Evolutionary conservation across 2,113 vertebrate genomes (phyloP).

Genomic region (Xiphophorus hellerii): DNA sequence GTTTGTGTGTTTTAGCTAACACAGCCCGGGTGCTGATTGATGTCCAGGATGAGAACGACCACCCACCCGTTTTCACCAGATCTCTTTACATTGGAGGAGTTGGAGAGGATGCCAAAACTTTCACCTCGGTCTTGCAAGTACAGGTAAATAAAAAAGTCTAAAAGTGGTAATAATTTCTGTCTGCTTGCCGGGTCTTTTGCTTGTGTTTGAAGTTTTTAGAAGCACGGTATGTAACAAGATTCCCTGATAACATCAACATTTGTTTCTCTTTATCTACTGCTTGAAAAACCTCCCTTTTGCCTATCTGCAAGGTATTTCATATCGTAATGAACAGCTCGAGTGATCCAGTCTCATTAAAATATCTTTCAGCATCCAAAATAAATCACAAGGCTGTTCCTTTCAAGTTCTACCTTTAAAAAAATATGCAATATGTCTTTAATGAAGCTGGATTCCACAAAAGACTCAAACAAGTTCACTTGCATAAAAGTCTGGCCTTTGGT

Average conservation of each 20-base stretch:
- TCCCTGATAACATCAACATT: not conserved
- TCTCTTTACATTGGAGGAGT: conserved; percentile 93
- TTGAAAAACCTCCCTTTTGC: conserved; percentile 22
- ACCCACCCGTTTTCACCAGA: conserved; percentile 88
- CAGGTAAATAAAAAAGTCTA: conserved; percentile 77
- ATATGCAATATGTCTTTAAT: conserved; percentile 62
- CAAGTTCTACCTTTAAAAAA: conserved; percentile 37
- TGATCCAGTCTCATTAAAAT: conserved; percentile 32
- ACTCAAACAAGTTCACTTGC: conserved; percentile 29
- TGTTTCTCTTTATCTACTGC: not conserved
- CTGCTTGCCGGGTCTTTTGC: not conserved
- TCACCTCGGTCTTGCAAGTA: conserved; percentile 92
- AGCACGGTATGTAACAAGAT: conserved; percentile 13
- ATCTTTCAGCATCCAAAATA: conserved; percentile 43
- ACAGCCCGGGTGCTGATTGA: conserved; percentile 92
- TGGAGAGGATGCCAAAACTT: conserved; percentile 94
- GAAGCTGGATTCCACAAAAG: conserved; percentile 56
- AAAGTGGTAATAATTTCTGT: not conserved
- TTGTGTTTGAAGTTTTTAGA: conserved; percentile 12
- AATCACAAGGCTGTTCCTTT: conserved; percentile 42
- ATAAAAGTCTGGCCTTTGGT: conserved; percentile 50
- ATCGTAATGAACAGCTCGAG: conserved; percentile 44
- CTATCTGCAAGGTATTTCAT: conserved; percentile 5
- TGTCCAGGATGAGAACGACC: conserved; percentile 96
- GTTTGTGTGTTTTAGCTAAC: conserved; percentile 82